Percentiles rank a stretch among this genome's conserved stretches.
Conservation (phyloP, 2,888 invertebrate species). For the Leistus spinibarbis region DNA sequence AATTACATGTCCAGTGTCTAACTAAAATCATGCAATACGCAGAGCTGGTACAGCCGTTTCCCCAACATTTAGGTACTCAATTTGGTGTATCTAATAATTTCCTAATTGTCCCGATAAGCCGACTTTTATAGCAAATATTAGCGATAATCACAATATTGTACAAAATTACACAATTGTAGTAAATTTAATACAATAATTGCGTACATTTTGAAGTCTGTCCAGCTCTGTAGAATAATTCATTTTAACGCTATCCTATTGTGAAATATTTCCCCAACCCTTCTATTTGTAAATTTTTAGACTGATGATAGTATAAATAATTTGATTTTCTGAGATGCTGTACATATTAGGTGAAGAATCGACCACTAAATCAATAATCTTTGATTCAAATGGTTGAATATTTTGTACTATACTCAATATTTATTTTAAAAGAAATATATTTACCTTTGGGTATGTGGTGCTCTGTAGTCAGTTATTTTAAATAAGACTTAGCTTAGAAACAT, state of each 20-base stretch:
- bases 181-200: not conserved
- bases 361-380: constrained; percentile 15
- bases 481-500: constrained; percentile 17
- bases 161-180: no score
- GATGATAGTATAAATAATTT: not conserved
- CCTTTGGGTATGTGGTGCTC: constrained; percentile 37
- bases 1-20: not conserved
- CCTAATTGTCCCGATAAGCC: no score
- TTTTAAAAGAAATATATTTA: constrained; percentile 33
- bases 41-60: not conserved
- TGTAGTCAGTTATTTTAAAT: constrained; percentile 27
- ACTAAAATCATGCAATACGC: not conserved
- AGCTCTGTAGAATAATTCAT: constrained; percentile 12
- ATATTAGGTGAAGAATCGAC: constrained; percentile 24
- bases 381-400: constrained; percentile 30
- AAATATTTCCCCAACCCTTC: not conserved
- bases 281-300: not conserved
- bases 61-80: no score
- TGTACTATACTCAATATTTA: constrained; percentile 36
- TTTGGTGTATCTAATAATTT: not conserved
- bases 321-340: not conserved
- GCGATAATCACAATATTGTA: no score
- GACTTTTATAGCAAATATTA: no score
- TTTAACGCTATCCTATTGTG: not conserved
- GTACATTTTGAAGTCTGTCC: not conserved